Conservation (phyloP, 2,113 vertebrate species). For the Brachypodius melanocephalos region DNA sequence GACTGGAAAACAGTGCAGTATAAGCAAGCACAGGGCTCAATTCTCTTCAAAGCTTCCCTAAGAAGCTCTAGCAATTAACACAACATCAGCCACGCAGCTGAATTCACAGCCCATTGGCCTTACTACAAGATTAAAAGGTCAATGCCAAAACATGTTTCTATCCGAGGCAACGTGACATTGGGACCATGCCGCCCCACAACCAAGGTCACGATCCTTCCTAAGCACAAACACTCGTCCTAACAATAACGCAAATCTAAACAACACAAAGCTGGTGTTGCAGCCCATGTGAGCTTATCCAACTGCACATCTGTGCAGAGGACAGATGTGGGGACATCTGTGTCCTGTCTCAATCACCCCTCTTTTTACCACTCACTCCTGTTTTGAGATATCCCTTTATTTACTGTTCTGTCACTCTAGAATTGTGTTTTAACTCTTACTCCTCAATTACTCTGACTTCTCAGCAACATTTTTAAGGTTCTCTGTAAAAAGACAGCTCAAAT, state of each 20-base stretch:
- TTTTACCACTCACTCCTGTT: neutral
- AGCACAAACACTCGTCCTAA: neutral
- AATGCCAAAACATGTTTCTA: neutral
- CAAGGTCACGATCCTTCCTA: neutral
- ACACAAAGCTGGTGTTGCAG: neutral
- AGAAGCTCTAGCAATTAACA: neutral
- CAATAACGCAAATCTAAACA: neutral
- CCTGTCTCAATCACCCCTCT: neutral
- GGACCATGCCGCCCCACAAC: neutral
- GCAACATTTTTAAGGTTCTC: neutral
- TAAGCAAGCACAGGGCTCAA: neutral
- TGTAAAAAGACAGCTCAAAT: neutral
- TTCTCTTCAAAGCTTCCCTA: neutral
- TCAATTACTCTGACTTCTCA: neutral
- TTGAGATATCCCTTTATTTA: neutral
- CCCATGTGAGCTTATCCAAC: neutral
- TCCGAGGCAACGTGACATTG: neutral
- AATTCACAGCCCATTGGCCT: neutral
- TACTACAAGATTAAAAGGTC: slow-evolving; percentile 1
- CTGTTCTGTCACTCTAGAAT: neutral
- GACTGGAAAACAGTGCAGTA: neutral
- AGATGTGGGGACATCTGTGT: too few species aligned
- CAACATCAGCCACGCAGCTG: neutral
- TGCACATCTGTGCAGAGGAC: neutral
- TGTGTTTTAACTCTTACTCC: neutral